A percentile compares a stretch with the other conserved stretches of the same genome.
Conservation (phyloP, 2,113 vertebrate genomes). For the Ursus arctos region DNA sequence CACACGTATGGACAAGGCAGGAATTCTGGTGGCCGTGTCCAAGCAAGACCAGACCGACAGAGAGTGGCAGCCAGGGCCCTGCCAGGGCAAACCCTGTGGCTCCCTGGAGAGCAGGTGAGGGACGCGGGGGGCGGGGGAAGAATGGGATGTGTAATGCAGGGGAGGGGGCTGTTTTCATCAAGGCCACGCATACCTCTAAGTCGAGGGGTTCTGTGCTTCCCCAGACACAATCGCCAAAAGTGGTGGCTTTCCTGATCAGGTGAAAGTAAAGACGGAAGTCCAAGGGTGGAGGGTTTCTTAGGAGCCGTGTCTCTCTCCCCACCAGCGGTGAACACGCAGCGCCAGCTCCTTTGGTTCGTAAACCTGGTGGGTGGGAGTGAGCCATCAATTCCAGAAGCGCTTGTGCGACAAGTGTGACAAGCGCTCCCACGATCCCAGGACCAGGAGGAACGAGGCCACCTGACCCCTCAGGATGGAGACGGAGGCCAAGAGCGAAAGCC, state of each 20-base stretch:
- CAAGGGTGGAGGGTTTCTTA: not conserved
- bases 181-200: not conserved
- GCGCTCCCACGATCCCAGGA: not conserved
- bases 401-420: not conserved
- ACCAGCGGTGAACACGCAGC: not conserved
- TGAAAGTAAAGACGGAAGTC: not conserved
- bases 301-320: not conserved
- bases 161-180: not conserved
- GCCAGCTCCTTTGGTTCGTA: not conserved
- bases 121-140: not conserved
- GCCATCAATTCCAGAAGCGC: not conserved
- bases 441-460: not conserved
- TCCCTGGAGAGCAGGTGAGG: not conserved
- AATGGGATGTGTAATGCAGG: accelerated
- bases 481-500: too few relatives aligned
- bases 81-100: not conserved
- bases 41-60: not conserved
- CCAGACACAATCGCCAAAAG: not conserved
- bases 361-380: not conserved
- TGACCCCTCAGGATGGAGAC: not conserved
- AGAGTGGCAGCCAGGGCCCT: not conserved
- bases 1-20: accelerated
- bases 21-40: not conserved
- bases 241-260: not conserved
- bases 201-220: not conserved